A percentile compares a stretch with the other conserved stretches of the same genome.
Conservation (phyloP, 2,888 invertebrate genomes). For the Ichneumoninae sp. region DNA sequence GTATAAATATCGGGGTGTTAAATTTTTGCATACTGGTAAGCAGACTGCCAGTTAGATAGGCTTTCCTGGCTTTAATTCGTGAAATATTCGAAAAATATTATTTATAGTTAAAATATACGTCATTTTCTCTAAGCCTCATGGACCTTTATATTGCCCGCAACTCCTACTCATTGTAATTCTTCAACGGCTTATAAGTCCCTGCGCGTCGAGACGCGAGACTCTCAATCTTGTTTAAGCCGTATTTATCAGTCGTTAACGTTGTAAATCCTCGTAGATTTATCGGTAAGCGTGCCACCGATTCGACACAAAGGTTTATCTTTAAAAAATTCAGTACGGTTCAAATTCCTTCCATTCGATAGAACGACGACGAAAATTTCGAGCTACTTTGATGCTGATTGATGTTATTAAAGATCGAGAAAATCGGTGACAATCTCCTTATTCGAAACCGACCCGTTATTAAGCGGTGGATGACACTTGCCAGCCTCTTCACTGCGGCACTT, state of each 20-base stretch:
- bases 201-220: background rate
- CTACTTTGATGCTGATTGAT: background rate
- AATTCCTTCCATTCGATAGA: background rate
- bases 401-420: background rate
- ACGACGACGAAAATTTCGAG: background rate
- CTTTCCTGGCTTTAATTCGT: background rate
- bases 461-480: background rate
- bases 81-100: constrained; percentile 2
- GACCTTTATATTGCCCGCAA: background rate
- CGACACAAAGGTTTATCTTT: constrained; percentile 4
- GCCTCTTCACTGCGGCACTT: constrained; percentile 13
- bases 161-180: constrained; percentile 33
- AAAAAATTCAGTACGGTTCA: background rate
- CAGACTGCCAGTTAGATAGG: background rate
- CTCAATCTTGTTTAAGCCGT: constrained; percentile 48
- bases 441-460: background rate
- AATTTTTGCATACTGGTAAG: constrained; percentile 1
- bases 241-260: constrained; percentile 49
- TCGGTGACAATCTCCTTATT: constrained; percentile 7
- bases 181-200: constrained; percentile 15
- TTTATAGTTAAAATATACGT: background rate
- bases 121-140: constrained; percentile 14
- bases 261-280: constrained; percentile 53
- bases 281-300: constrained; percentile 11
- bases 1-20: constrained; percentile 2